A percentile compares a stretch with the other conserved stretches of the same genome.
Conservation (phyloP, 1,140 invertebrate species). For the Calycopis cecrops region DNA sequence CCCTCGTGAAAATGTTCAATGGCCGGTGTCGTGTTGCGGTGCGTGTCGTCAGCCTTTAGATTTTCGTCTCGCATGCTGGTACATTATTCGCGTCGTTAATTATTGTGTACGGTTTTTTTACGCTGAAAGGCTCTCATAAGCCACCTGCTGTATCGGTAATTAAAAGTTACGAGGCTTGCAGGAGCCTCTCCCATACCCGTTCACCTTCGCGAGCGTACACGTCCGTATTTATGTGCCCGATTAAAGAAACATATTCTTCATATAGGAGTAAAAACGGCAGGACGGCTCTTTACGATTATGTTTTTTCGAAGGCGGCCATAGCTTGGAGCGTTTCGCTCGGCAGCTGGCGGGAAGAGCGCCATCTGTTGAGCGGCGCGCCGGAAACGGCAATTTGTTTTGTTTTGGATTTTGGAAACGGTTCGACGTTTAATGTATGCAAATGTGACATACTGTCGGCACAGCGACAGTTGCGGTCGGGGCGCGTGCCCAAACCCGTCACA, state of each 20-base stretch:
- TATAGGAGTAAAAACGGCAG: slow-evolving; percentile 1
- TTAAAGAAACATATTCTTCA: slow-evolving; percentile 25
- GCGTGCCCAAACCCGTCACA: slow-evolving; percentile 39
- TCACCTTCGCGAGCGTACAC: slow-evolving; percentile 24
- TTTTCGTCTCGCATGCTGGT: slow-evolving; percentile 69
- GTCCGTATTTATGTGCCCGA: slow-evolving; percentile 31
- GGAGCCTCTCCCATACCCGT: slow-evolving; percentile 17
- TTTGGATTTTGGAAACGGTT: slow-evolving; percentile 49
- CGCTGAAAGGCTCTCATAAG: slow-evolving; percentile 43
- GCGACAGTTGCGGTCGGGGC: slow-evolving; percentile 38
- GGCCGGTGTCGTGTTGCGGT: slow-evolving; percentile 59
- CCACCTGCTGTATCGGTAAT: slow-evolving; percentile 64
- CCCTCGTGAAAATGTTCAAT: slow-evolving; percentile 71
- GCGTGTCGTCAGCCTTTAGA: slow-evolving; percentile 58
- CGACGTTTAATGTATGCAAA: slow-evolving; percentile 40
- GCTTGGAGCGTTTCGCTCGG: slow-evolving; percentile 29
- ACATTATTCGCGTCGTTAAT: slow-evolving; percentile 72
- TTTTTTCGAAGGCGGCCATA: slow-evolving; percentile 32
- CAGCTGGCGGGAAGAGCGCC: slow-evolving; percentile 63
- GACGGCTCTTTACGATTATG: slow-evolving; percentile 4
- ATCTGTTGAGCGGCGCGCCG: slow-evolving; percentile 56
- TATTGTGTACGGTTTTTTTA: slow-evolving; percentile 51
- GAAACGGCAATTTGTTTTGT: slow-evolving; percentile 64
- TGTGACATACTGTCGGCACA: slow-evolving; percentile 24
- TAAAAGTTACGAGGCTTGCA: slow-evolving; percentile 29